Percentiles rank a stretch among this genome's conserved stretches.
phyloP scores from a whole-genome alignment of 2,797 vertebrate genomes.

The Mus spretus region DNA sequence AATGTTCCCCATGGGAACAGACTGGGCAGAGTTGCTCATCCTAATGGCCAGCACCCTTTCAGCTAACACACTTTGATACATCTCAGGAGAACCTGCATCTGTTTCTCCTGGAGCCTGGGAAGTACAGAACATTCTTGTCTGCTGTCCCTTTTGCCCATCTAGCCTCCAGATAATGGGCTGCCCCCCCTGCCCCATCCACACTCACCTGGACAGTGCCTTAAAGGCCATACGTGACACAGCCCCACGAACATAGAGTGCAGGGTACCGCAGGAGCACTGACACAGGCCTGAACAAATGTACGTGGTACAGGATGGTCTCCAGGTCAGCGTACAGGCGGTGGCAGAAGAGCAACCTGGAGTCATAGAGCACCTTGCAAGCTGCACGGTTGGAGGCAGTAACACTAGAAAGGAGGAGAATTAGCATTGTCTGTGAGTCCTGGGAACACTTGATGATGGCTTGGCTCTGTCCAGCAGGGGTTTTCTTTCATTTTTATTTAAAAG shows the following conservation, averaged over 20 bases:
- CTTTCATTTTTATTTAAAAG: background rate
- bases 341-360: constrained; percentile 91
- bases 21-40: background rate
- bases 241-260: constrained; percentile 89
- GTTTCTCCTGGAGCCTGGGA: background rate
- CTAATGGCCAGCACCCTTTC: background rate
- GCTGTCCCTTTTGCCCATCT: background rate
- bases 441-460: background rate
- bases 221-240: constrained; percentile 86
- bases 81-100: background rate
- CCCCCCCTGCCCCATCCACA: background rate
- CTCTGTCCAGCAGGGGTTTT: background rate
- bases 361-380: constrained; percentile 88
- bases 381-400: background rate
- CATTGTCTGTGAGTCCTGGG: background rate
- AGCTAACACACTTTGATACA: background rate
- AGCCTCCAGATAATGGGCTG: background rate
- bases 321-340: constrained; percentile 89
- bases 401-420: constrained; percentile 68
- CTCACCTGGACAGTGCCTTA: constrained; percentile 91
- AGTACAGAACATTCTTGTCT: background rate
- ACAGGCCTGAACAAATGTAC: constrained; percentile 89
- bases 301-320: constrained; percentile 89
- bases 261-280: constrained; percentile 84
- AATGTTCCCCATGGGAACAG: background rate